Evolutionary conservation across 92 coral and sea anemone species (phyloP), one percentile per base, ranked within the genome.

Genomic region (Umimayanthus chanpuru): DNA sequence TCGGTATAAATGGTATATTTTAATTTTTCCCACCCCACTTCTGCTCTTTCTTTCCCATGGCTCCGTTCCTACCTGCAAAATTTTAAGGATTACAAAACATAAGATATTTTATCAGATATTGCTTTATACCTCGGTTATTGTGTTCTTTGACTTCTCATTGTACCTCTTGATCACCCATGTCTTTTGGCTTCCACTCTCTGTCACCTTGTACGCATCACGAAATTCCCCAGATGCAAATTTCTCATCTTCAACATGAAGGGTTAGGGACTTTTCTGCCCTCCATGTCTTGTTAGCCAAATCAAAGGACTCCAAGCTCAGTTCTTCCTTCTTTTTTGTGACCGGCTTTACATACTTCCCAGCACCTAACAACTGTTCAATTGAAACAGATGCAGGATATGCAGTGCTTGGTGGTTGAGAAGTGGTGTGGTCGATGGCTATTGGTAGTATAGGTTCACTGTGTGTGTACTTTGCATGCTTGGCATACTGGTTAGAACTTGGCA

Each of bases 151-250:
- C 80, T 83, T 85, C 65, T 44, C 86, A 77, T 89, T 92, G 76
- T 92, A 94, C 75, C 85, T 71, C 85, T 94, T 94, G 38, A 92
- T 44, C 67, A 94, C 96, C 96, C 94, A 92, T 74, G 85, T 85
- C 50, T 88, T 68, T 61, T 85, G 81, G 88, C 90, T 58, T 71
- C 75, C 80, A 68, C 61, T 65, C 65, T 78, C 91, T 44, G 85
- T 53, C 38, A 67, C 78, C 85, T 92, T 89, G 86, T 55, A 94
- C 18, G 98, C 94, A 94, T 94, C 94, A 73, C 95, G 43, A 85
- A 91, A 94, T 67, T 91, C 98, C 74, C 98, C 98, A 72, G 91
- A 90, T 77, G 81, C 81, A 88, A 93, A 94, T 87, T 87, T 89
- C 58, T 91, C 90, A 20, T 81, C 86, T 55, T 94, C 92, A 68